Evolutionary conservation across 2,113 vertebrate genomes (phyloP).

Genomic region (Capreolus pygargus): DNA sequence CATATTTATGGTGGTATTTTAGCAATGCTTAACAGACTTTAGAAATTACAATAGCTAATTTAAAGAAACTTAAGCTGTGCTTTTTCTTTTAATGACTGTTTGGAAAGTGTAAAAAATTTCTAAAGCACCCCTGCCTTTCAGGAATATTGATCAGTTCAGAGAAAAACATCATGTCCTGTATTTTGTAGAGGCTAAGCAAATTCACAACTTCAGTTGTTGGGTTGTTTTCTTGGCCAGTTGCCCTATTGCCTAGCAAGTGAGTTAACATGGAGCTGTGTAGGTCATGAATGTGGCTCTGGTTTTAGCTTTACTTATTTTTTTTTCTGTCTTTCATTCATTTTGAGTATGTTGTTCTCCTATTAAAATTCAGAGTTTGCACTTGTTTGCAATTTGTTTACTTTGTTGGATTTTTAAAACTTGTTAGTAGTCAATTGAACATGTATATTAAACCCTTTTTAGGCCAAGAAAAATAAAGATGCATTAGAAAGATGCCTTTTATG

Average conservation of each 20-base stretch:
- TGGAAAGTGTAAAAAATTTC: slow-evolving; percentile 18
- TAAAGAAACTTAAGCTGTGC: slow-evolving; percentile 23
- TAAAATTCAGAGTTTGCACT: slow-evolving; percentile 77
- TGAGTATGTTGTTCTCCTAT: slow-evolving; percentile 57
- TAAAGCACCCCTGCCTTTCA: neutral
- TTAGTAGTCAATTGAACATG: slow-evolving; percentile 82
- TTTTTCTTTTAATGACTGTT: slow-evolving; percentile 28
- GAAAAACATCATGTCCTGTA: neutral
- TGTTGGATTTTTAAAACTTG: slow-evolving; percentile 83
- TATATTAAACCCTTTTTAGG: slow-evolving; percentile 83
- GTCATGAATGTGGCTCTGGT: neutral
- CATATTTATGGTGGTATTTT: neutral
- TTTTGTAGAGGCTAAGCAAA: neutral
- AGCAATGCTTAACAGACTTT: neutral
- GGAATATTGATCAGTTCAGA: slow-evolving; percentile 13
- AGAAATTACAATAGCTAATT: slow-evolving; percentile 29
- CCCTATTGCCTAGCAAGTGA: slow-evolving; percentile 35
- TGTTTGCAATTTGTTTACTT: slow-evolving; percentile 82
- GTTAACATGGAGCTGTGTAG: neutral
- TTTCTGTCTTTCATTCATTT: slow-evolving; percentile 35
- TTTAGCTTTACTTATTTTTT: neutral
- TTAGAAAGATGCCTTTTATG: slow-evolving; percentile 90
- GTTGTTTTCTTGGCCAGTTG: neutral
- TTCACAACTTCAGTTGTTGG: neutral
- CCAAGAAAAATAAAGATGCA: slow-evolving; percentile 85